Conservation (phyloP, 30 jellyfish, hydroid and myxozoan species). For the Aurelia sp. region DNA sequence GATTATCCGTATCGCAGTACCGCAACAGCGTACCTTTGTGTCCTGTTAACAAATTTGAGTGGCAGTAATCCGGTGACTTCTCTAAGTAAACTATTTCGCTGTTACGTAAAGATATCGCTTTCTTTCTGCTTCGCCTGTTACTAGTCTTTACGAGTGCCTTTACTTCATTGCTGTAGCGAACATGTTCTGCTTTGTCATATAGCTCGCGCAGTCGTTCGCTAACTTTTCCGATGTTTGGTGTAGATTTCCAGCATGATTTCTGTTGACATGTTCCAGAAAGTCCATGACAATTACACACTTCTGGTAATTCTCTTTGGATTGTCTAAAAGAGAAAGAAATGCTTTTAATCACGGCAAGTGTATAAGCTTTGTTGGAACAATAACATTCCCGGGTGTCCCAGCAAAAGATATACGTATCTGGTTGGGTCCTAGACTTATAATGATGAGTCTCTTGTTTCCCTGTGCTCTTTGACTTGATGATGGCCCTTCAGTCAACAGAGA, state of each 20-base stretch:
- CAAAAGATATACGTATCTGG: too few relatives aligned
- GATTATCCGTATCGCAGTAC: constrained; percentile 61
- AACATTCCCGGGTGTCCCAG: too few relatives aligned
- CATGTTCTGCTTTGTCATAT: constrained; percentile 70
- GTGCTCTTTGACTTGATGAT: too few relatives aligned
- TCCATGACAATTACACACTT: constrained; percentile 83
- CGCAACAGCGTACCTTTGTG: constrained; percentile 69
- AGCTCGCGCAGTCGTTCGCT: constrained; percentile 58
- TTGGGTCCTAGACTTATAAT: too few relatives aligned
- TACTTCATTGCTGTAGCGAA: neutral
- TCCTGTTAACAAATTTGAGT: constrained; percentile 35
- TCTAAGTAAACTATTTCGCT: constrained; percentile 52
- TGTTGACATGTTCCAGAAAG: constrained; percentile 74
- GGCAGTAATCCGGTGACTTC: constrained; percentile 63
- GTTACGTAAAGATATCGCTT: constrained; percentile 16
- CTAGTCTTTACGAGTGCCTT: neutral
- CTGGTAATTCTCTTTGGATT: constrained; percentile 51
- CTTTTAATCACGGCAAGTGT: neutral
- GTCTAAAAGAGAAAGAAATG: constrained; percentile 27
- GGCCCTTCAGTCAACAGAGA: too few relatives aligned
- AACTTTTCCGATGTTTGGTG: constrained; percentile 70
- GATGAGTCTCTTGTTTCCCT: too few relatives aligned
- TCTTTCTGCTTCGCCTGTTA: neutral
- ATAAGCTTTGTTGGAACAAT: neutral
- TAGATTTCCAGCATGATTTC: constrained; percentile 77